Base-by-base conservation (phyloP, 2,113 vertebrate genomes). In the Donacobius atricapilla region DNA sequence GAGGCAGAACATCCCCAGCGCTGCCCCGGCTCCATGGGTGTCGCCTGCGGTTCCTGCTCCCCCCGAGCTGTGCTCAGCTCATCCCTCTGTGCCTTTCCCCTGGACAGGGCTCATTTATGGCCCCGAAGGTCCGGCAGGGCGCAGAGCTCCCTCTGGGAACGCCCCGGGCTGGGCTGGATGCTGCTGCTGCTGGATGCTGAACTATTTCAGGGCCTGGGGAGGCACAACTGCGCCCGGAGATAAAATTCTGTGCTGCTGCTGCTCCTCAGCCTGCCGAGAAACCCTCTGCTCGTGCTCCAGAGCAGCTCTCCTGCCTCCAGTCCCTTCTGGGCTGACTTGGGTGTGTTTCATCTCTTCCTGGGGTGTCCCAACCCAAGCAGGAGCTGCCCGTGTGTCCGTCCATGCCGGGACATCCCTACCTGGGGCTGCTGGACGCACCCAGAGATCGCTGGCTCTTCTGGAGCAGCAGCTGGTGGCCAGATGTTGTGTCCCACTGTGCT, bases 391-490 rank as follows among this genome's bases (percentile, higher is more conserved):
- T 9, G 2, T 37, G 27, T 9, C 8, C 2, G 1, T 53, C 20
- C 78, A 39, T 57, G 40, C 42, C 13, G 37, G 25, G 15, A 6
- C 21, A 9, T 35, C 48, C 35, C 6, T 4, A 25, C 48, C 53
- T 60, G 54, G 28, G 21, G 18, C 66, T n/a, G 50, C 37, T 11
- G 58, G 33, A 10, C 22, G 33, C 35, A 40, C 71, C 5, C n/a
- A n/a, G 45, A 23, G 66, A 6, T 37, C 4, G 16, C 2, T 72
- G 28, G 25, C 8, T 63, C 24, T 11, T n/a, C 31, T 83, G 47
- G 28, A 87, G 48, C 81, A 89, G 50, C 95, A 94, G 65, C 90
- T 93, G 95, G 15, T 28, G 48, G 57, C 84, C 92, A 94, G 78
- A 93, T 89, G 83, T 92, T 86, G 54, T 35, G 73, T 75, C 78